phyloP scores from a whole-genome alignment of 2,113 vertebrate genomes.

The Mustela nigripes region DNA sequence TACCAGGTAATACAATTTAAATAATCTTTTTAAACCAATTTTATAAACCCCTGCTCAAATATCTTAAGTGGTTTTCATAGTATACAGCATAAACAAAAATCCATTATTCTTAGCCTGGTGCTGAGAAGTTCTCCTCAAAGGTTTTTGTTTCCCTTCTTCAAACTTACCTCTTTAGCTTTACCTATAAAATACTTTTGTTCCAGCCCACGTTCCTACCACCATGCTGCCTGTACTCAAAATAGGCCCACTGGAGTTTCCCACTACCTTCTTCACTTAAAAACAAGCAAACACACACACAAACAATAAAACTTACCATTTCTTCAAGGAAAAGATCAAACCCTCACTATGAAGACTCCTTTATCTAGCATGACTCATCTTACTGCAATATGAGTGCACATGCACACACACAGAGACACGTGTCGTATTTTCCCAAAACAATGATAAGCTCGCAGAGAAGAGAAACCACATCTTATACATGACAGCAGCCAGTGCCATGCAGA shows the following conservation, averaged over 20 bases:
- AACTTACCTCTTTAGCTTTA: not conserved
- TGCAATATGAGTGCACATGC: not conserved
- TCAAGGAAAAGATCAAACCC: slow-evolving; percentile 1
- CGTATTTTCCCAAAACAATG: not conserved
- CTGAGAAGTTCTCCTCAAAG: slow-evolving; percentile 2
- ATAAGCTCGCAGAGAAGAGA: not conserved
- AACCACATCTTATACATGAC: not conserved
- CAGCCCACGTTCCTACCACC: not conserved
- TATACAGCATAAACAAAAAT: not conserved
- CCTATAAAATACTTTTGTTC: not conserved
- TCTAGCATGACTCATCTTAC: not conserved
- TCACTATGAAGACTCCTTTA: not conserved
- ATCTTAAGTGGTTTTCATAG: not conserved
- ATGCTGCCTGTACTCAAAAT: slow-evolving; percentile 23
- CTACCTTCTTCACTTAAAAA: slow-evolving; percentile 1
- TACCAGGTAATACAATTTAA: not conserved
- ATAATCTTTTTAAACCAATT: slow-evolving; percentile 33
- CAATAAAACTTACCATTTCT: not conserved
- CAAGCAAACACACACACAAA: not conserved
- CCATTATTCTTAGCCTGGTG: not conserved
- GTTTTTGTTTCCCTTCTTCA: not conserved
- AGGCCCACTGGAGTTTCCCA: not conserved
- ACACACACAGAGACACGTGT: not conserved
- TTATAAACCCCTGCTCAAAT: not conserved
- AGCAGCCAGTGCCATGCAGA: not conserved